These are phyloP conservation scores for Tiphia femorata DNA, from an alignment of 2,888 invertebrate species.

Conservation along the genomic window DNA sequence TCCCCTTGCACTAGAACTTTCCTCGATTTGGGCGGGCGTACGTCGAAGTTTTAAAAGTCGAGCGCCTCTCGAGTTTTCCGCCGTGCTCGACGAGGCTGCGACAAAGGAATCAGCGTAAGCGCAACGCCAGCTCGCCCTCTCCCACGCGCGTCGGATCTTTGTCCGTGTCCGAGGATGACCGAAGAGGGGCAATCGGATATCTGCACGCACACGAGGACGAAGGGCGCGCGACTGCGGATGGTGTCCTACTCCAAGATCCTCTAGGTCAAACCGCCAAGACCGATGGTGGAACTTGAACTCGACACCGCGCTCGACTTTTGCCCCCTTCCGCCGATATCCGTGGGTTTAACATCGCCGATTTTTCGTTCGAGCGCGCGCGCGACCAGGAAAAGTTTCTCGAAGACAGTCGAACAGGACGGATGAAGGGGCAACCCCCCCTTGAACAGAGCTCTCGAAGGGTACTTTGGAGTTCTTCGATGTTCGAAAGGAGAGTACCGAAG, in stretches of 20 bases:
- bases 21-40: constrained; percentile 28
- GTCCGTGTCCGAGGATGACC: too few species aligned
- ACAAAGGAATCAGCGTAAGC: constrained; percentile 13
- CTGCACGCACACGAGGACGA: neutral
- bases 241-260: constrained; percentile 11
- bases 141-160: neutral
- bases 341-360: neutral
- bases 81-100: constrained; percentile 5
- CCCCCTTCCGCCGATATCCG: neutral
- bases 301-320: constrained; percentile 14
- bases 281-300: constrained; percentile 31
- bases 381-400: neutral
- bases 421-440: too few species aligned
- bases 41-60: constrained; percentile 54
- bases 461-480: too few species aligned
- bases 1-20: constrained; percentile 2
- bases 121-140: neutral
- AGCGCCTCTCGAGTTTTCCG: constrained; percentile 41
- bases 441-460: too few species aligned
- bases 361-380: neutral
- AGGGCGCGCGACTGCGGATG: neutral
- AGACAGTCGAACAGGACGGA: too few species aligned
- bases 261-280: constrained; percentile 26
- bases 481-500: too few species aligned
- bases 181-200: too few species aligned